phyloP scores from a whole-genome alignment of 2,888 invertebrate genomes.

The Tachystola acroxantha region DNA sequence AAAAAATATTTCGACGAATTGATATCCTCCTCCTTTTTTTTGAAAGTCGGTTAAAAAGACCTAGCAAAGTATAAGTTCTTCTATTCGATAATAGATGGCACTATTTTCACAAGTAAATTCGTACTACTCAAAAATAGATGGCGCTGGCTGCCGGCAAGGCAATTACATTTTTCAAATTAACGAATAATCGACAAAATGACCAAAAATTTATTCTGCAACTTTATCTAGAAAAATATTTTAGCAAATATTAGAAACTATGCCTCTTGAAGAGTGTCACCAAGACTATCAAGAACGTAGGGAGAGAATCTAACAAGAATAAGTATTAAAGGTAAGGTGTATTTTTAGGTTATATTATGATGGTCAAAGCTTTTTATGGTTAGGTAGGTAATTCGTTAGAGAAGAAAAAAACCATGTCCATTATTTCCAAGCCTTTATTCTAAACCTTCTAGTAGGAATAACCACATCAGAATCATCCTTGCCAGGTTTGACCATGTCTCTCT shows the following conservation, averaged over 20 bases:
- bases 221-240: too few relatives aligned
- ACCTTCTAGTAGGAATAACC: conserved; percentile 43
- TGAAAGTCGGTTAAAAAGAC: conserved; percentile 8
- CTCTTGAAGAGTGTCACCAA: too few relatives aligned
- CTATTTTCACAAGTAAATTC: neutral
- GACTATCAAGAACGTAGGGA: too few relatives aligned
- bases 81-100: conserved; percentile 10
- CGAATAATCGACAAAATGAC: too few relatives aligned
- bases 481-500: conserved; percentile 62
- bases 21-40: too few relatives aligned
- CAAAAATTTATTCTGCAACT: too few relatives aligned
- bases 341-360: too few relatives aligned
- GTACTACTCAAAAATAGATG: conserved; percentile 4
- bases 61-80: neutral
- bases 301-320: too few relatives aligned
- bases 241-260: too few relatives aligned
- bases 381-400: too few relatives aligned
- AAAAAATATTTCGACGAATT: neutral
- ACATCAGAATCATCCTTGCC: conserved; percentile 60
- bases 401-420: conserved; percentile 21
- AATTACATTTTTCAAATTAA: neutral
- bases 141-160: neutral
- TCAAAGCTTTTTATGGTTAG: too few relatives aligned
- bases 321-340: too few relatives aligned
- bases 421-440: conserved; percentile 69